These are phyloP conservation scores for Nebria brevicollis DNA, from an alignment of 2,888 invertebrate genomes.

Conservation along the genomic window DNA sequence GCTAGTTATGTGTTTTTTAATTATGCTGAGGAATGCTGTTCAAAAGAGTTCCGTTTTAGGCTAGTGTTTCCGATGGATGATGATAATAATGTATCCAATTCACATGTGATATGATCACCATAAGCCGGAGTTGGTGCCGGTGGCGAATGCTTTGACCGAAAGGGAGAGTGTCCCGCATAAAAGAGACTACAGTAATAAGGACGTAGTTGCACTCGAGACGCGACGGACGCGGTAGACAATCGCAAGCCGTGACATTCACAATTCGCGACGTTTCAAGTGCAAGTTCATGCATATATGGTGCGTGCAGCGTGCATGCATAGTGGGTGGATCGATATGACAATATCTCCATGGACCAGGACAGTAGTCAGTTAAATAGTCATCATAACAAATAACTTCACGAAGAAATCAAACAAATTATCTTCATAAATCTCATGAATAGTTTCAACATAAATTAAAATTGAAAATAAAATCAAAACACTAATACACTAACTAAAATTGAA, in stretches of 20 bases:
- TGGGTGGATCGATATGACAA: conserved; percentile 34
- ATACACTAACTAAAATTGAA: no score
- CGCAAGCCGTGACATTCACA: conserved; percentile 52
- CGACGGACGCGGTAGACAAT: conserved; percentile 49
- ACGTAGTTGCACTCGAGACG: conserved; percentile 51
- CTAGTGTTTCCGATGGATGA: no score
- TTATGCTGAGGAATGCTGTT: no score
- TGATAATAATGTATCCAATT: no score
- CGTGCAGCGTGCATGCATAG: conserved; percentile 6
- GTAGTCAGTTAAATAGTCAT: conserved; percentile 1
- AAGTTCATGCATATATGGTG: conserved; percentile 29
- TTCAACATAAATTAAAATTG: no score
- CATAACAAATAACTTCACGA: background rate
- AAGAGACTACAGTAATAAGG: conserved; percentile 52
- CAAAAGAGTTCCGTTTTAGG: no score
- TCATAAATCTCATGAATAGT: no score
- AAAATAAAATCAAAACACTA: no score
- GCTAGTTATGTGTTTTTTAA: no score
- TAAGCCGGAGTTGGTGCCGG: background rate
- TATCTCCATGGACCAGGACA: conserved; percentile 3
- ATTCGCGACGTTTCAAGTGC: conserved; percentile 31
- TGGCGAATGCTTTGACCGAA: conserved; percentile 45
- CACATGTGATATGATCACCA: no score
- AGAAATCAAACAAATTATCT: no score
- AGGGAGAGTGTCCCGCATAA: conserved; percentile 51